A percentile compares a stretch with the other conserved stretches of the same genome.
phyloP scores from a whole-genome alignment of 2,797 vertebrate genomes.

The Eospalax fontanierii region DNA sequence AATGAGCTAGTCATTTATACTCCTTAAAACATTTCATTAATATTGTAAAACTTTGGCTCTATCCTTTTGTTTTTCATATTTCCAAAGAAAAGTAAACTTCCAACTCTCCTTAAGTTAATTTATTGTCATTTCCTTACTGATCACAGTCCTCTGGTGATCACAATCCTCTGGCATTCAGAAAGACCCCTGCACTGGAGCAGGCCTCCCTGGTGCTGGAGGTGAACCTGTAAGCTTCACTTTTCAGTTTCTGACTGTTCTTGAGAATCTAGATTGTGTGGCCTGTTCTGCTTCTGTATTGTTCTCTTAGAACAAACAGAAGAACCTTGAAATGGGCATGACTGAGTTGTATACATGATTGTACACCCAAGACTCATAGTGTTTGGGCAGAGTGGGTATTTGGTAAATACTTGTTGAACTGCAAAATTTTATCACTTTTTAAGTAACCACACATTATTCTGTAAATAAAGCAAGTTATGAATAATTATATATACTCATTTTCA shows the following conservation, averaged over 20 bases:
- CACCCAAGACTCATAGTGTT: not conserved
- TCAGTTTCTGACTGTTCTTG: not conserved
- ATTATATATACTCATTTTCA: slow-evolving; percentile 28
- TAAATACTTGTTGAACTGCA: slow-evolving; percentile 17
- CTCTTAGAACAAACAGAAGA: slow-evolving; percentile 25
- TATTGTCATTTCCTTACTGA: slow-evolving; percentile 6
- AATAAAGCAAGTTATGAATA: slow-evolving; percentile 58
- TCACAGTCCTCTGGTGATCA: not conserved
- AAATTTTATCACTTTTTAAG: slow-evolving; percentile 32
- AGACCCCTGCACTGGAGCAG: not conserved
- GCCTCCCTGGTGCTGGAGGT: not conserved
- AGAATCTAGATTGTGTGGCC: not conserved
- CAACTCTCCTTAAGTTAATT: not conserved
- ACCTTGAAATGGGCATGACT: not conserved
- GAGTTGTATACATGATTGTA: not conserved
- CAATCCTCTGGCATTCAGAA: not conserved
- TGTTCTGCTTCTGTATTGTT: not conserved
- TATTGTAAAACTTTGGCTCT: slow-evolving; percentile 23
- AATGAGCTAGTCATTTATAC: slow-evolving; percentile 38
- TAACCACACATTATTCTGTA: slow-evolving; percentile 29
- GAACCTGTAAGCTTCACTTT: not conserved
- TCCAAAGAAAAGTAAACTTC: slow-evolving; percentile 46
- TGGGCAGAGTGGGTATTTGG: not conserved
- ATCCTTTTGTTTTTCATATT: slow-evolving; percentile 38
- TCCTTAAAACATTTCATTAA: slow-evolving; percentile 50